Conservation (phyloP, 2,113 vertebrate genomes). For the Andinoacara biseriatus region DNA sequence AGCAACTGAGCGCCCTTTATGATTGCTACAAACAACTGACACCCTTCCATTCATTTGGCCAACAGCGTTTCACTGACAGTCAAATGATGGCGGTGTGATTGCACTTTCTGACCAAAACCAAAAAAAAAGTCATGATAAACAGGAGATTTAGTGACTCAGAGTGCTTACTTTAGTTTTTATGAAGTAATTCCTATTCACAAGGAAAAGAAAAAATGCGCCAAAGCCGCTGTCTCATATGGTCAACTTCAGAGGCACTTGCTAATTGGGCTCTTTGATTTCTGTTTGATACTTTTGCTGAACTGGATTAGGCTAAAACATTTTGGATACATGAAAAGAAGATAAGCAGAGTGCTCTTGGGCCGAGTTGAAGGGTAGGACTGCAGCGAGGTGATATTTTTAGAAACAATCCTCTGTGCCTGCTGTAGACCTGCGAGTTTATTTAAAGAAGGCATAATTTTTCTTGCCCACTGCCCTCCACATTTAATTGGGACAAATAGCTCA, state of each 20-base stretch:
- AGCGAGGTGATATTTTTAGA: not conserved
- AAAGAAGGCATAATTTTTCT: slow-evolving; percentile 33
- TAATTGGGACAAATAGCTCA: slow-evolving; percentile 52
- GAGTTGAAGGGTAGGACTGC: not conserved
- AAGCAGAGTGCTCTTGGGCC: not conserved
- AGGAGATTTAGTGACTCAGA: not conserved
- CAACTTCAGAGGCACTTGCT: not conserved
- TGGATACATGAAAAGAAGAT: not conserved
- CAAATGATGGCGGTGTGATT: slow-evolving; percentile 3
- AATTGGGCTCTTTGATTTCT: not conserved
- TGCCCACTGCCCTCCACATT: slow-evolving; percentile 22
- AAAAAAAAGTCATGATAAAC: not conserved
- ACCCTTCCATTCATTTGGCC: not conserved
- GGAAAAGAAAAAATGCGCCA: not conserved
- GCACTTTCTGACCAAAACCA: not conserved
- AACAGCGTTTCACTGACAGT: not conserved
- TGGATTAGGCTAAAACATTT: not conserved
- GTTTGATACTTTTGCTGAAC: slow-evolving; percentile 12
- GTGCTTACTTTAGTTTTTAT: not conserved
- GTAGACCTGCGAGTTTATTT: slow-evolving; percentile 3
- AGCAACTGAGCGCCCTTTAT: not conserved
- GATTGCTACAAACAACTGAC: not conserved
- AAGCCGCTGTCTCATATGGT: not conserved
- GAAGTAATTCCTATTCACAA: not conserved
- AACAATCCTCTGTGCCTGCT: not conserved